A percentile compares a stretch with the other conserved stretches of the same genome.
These are phyloP conservation scores for Endomychus coccineus DNA, from an alignment of 2,888 invertebrate species.

Conservation along the genomic window DNA sequence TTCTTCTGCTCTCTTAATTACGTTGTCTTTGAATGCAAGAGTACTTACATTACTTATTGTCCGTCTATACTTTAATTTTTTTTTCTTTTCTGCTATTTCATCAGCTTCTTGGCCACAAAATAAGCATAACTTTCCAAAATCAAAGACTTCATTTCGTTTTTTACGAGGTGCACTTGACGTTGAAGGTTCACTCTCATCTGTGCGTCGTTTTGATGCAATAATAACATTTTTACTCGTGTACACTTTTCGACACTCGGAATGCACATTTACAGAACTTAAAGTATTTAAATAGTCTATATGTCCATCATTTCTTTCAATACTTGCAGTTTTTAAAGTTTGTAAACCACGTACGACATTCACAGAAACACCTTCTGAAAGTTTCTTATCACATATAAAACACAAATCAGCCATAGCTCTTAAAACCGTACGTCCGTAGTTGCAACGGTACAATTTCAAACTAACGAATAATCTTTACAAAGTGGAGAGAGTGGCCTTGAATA, in stretches of 20 bases:
- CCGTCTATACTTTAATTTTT: conserved; percentile 24
- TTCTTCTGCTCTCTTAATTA: conserved; percentile 35
- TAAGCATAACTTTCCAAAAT: conserved; percentile 20
- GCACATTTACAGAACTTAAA: conserved; percentile 21
- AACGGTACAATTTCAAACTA: conserved; percentile 13
- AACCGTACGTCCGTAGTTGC: conserved; percentile 18
- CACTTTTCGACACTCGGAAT: conserved; percentile 17
- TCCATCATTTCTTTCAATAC: conserved; percentile 22
- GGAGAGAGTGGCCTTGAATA: conserved; percentile 8
- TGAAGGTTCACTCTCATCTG: conserved; percentile 15
- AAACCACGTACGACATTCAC: conserved; percentile 22
- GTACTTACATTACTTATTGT: conserved; percentile 31
- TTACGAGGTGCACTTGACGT: conserved; percentile 16
- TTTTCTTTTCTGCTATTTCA: conserved; percentile 8
- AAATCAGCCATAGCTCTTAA: conserved; percentile 18
- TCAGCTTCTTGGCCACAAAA: conserved; percentile 23
- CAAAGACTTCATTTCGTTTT: conserved; percentile 19
- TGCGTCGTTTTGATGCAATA: background rate
- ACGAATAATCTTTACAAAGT: conserved; percentile 11
- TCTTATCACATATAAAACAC: conserved; percentile 19
- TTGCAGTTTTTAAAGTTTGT: conserved; percentile 20
- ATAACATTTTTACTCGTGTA: conserved; percentile 9
- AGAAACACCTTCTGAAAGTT: conserved; percentile 18
- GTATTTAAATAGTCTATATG: conserved; percentile 21
- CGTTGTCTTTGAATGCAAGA: conserved; percentile 34